Percentiles rank a stretch among this genome's conserved stretches.
Conservation (phyloP, 2,797 vertebrate species). For the Helostoma temminkii region DNA sequence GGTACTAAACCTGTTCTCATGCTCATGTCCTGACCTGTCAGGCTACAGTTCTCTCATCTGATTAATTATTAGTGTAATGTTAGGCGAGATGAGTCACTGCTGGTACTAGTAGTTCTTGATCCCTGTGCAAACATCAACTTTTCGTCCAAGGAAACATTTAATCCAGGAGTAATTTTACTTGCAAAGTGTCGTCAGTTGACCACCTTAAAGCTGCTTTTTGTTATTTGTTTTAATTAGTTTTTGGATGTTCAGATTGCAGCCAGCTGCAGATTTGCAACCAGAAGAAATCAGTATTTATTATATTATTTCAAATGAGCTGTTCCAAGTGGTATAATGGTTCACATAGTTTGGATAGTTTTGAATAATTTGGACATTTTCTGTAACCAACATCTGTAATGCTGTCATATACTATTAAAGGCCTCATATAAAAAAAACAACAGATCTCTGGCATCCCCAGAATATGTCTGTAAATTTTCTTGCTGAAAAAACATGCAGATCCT, state of each 20-base stretch:
- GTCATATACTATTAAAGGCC: no score
- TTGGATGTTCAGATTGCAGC: background rate
- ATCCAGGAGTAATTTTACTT: no score
- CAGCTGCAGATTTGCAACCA: background rate
- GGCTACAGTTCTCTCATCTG: background rate
- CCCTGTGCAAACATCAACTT: background rate
- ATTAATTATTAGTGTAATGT: background rate
- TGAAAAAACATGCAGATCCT: no score
- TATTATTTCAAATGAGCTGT: no score
- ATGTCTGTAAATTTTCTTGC: no score
- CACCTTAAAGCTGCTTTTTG: background rate
- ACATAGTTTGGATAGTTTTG: background rate
- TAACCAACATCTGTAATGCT: no score
- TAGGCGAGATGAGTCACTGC: background rate
- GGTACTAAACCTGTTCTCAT: background rate
- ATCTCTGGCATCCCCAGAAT: no score
- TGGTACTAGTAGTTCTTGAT: background rate
- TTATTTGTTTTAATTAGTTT: background rate
- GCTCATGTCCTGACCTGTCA: background rate
- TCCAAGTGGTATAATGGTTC: background rate
- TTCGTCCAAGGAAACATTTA: background rate
- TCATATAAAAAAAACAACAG: no score
- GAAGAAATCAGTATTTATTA: background rate
- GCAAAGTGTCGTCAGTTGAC: background rate
- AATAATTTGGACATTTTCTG: background rate